phyloP scores from a whole-genome alignment of 2,797 vertebrate genomes.

The Babyrousa celebensis region DNA sequence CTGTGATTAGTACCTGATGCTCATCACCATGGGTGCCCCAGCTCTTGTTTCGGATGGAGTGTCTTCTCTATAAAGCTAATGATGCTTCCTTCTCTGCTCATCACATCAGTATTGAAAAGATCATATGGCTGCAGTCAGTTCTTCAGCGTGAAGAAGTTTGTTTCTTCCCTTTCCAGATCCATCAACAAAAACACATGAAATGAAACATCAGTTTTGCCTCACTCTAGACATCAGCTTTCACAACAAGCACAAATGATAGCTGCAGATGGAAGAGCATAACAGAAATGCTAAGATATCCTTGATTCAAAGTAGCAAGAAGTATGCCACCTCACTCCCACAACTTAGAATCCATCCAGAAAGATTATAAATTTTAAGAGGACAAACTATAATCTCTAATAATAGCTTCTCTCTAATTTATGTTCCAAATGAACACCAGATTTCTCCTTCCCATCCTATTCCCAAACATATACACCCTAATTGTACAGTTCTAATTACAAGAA shows the following conservation, averaged over 20 bases:
- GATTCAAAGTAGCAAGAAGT: constrained; percentile 54
- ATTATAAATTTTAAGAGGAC: constrained; percentile 71
- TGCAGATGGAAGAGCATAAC: neutral
- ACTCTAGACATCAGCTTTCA: constrained; percentile 29
- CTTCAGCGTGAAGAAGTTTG: constrained; percentile 35
- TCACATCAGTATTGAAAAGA: constrained; percentile 57
- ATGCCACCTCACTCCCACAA: neutral
- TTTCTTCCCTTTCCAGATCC: constrained; percentile 80
- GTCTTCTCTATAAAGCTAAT: constrained; percentile 36
- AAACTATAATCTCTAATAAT: constrained; percentile 78
- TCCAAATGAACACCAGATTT: constrained; percentile 77
- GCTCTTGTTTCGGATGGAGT: neutral
- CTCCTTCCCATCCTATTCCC: neutral
- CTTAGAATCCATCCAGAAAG: constrained; percentile 55
- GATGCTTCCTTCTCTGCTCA: neutral
- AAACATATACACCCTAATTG: neutral
- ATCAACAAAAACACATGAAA: constrained; percentile 65
- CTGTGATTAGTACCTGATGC: constrained; percentile 84
- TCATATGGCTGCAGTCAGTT: constrained; percentile 68
- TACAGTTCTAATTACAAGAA: neutral
- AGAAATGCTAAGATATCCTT: constrained; percentile 21
- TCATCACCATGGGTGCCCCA: neutral
- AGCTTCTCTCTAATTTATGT: constrained; percentile 77
- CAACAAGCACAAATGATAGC: constrained; percentile 50
- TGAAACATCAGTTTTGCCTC: constrained; percentile 59